These are phyloP conservation scores for Euschistus heros DNA, from an alignment of 1,140 invertebrate species.

Conservation along the genomic window DNA sequence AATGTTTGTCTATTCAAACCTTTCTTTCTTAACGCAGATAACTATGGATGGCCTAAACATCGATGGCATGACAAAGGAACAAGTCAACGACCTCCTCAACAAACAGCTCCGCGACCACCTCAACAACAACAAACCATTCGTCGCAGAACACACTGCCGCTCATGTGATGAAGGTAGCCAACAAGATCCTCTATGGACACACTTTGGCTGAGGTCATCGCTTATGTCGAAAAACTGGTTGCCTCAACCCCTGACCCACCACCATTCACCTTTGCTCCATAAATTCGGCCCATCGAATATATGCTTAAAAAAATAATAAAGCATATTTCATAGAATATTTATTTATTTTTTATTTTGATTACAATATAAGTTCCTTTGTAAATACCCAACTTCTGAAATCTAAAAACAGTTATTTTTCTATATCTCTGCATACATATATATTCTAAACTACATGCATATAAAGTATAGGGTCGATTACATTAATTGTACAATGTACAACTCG, in stretches of 20 bases:
- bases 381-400: too few relatives aligned
- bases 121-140: background rate
- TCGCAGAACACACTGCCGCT: background rate
- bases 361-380: too few relatives aligned
- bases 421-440: too few relatives aligned
- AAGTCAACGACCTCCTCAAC: background rate
- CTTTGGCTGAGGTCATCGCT: slow-evolving; percentile 7
- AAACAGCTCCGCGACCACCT: background rate
- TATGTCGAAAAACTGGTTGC: slow-evolving; percentile 5
- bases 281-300: too few relatives aligned
- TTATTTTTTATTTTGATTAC: too few relatives aligned
- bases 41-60: slow-evolving; percentile 2
- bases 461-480: too few relatives aligned
- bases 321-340: too few relatives aligned
- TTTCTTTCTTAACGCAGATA: background rate
- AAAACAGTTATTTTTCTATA: too few relatives aligned
- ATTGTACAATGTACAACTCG: too few relatives aligned
- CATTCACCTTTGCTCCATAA: background rate
- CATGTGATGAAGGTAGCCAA: slow-evolving; percentile 6
- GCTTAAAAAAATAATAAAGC: too few relatives aligned
- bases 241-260: background rate
- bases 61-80: slow-evolving; percentile 14
- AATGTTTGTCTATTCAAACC: too few relatives aligned
- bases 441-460: too few relatives aligned
- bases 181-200: slow-evolving; percentile 16